Percentiles rank a stretch among this genome's conserved stretches.
These are phyloP conservation scores for Barbus barbus DNA, from an alignment of 2,113 vertebrate genomes.

Conservation along the genomic window DNA sequence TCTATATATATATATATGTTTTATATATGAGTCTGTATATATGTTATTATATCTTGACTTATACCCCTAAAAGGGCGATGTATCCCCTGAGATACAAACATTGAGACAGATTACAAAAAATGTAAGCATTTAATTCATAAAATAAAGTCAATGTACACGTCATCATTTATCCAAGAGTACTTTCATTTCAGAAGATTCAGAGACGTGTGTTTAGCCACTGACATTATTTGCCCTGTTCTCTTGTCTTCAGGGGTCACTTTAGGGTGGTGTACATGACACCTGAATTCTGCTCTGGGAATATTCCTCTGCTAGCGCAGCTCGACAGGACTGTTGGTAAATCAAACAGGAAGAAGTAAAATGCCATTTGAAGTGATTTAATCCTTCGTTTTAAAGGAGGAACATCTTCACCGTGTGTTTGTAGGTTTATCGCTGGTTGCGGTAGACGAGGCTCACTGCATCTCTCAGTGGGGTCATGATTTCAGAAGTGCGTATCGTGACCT, in stretches of 20 bases:
- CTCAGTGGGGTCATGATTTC: conserved; percentile 89
- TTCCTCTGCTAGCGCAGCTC: conserved; percentile 75
- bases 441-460: conserved; percentile 87
- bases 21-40: no score
- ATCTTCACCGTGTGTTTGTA: conserved; percentile 46
- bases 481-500: conserved; percentile 78
- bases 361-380: not conserved
- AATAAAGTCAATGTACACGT: no score
- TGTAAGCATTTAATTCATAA: no score
- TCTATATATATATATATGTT: no score
- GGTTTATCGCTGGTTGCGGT: conserved; percentile 77
- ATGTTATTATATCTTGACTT: no score
- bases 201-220: no score
- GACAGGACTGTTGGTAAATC: conserved; percentile 73
- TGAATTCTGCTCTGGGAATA: conserved; percentile 80
- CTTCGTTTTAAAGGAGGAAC: not conserved
- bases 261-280: conserved; percentile 86
- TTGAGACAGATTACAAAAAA: no score
- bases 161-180: no score
- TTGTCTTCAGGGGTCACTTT: conserved; percentile 72
- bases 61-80: no score
- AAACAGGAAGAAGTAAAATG: not conserved
- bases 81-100: no score
- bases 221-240: not conserved
- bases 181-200: no score